Evolutionary conservation across 2,113 vertebrate genomes (phyloP).

Genomic region (Caretta caretta): DNA sequence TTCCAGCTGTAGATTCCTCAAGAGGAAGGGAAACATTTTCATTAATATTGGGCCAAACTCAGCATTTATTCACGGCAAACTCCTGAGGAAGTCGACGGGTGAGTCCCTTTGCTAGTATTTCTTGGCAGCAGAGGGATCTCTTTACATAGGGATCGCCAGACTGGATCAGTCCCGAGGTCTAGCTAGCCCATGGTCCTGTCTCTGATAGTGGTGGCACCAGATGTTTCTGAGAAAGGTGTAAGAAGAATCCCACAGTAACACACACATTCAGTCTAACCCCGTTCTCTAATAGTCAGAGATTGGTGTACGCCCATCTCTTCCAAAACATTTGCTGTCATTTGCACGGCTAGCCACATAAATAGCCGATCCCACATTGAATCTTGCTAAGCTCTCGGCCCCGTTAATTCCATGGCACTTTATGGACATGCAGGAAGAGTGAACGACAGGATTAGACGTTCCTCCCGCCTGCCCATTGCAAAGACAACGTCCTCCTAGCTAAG

Average conservation of each 20-base stretch:
- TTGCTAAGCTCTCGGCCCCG: not conserved
- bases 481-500: fast-evolving
- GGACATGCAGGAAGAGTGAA: not conserved
- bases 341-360: not conserved
- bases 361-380: not conserved
- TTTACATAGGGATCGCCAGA: not conserved
- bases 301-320: not conserved
- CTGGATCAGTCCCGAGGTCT: not conserved
- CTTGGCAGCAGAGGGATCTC: not conserved
- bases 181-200: too few species aligned
- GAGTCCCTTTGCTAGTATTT: not conserved
- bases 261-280: not conserved
- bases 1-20: not conserved
- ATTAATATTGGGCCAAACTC: not conserved
- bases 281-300: not conserved
- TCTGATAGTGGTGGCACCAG: not conserved
- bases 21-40: not conserved
- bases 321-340: not conserved
- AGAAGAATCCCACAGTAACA: not conserved
- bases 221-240: not conserved
- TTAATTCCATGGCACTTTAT: not conserved
- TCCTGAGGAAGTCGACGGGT: too few species aligned
- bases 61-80: too few species aligned
- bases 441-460: fast-evolving
- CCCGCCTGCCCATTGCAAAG: too few species aligned